Conservation (phyloP, 2,113 vertebrate species). For the Heterochromis multidens region DNA sequence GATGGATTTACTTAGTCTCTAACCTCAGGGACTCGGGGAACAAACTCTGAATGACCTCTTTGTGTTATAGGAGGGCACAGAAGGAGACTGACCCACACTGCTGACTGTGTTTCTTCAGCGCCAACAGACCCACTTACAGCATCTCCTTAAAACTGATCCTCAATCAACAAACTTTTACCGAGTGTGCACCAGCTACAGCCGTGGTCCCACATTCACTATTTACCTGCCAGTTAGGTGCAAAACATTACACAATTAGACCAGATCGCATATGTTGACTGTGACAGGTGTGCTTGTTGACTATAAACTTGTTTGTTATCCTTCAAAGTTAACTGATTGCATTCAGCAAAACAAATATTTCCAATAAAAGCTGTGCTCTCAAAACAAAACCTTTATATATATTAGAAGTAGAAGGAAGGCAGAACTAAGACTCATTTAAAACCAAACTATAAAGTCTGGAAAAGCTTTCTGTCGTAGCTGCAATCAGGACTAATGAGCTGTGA, state of each 20-base stretch:
- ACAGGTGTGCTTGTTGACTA: background rate
- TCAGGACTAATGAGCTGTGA: conserved; percentile 4
- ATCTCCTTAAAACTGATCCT: conserved; percentile 17
- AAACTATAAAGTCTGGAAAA: background rate
- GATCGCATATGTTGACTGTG: background rate
- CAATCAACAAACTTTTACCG: background rate
- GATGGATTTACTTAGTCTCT: conserved; percentile 77
- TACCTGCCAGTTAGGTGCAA: background rate
- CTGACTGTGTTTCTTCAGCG: conserved; percentile 5
- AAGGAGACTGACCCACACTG: conserved; percentile 20
- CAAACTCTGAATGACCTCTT: conserved; percentile 76
- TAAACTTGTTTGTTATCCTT: background rate
- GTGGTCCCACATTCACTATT: background rate
- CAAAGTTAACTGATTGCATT: background rate
- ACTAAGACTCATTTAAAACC: background rate
- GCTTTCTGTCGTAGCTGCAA: background rate
- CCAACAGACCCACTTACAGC: conserved; percentile 38
- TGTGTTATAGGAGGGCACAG: conserved; percentile 49
- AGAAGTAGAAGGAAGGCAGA: background rate
- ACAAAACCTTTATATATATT: background rate
- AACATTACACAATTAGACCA: background rate
- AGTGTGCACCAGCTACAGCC: background rate
- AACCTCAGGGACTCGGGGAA: conserved; percentile 62
- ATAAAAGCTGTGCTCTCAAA: background rate
- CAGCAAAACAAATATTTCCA: background rate